phyloP scores from a whole-genome alignment of 2,113 vertebrate genomes.

The Sturnus vulgaris region DNA sequence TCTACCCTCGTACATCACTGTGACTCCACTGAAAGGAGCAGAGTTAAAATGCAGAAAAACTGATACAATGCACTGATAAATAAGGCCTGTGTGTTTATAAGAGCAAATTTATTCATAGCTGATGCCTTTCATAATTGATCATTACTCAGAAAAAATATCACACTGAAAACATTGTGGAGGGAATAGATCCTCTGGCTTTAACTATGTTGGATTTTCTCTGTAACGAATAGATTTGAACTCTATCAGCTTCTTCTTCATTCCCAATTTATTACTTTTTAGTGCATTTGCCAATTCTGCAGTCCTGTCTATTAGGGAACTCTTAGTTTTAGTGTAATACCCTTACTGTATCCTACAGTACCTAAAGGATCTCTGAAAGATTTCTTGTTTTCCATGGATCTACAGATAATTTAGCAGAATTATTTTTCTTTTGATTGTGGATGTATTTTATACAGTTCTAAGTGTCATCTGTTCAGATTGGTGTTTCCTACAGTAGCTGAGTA shows the following conservation, averaged over 20 bases:
- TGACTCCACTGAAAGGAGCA: background rate
- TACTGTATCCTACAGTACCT: background rate
- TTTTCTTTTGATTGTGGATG: background rate
- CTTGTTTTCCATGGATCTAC: background rate
- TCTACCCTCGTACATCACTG: accelerated
- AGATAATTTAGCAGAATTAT: background rate
- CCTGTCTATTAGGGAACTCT: background rate
- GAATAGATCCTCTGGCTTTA: background rate
- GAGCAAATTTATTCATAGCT: background rate
- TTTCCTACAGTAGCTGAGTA: background rate
- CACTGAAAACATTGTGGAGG: background rate
- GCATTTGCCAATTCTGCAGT: background rate
- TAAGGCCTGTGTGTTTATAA: background rate
- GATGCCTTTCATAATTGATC: background rate
- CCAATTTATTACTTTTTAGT: background rate
- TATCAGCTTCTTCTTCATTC: background rate
- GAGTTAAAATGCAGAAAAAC: background rate
- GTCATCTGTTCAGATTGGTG: background rate
- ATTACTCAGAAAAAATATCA: background rate
- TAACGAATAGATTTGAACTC: background rate
- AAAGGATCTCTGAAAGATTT: background rate
- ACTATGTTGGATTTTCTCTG: background rate
- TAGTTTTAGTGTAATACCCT: background rate
- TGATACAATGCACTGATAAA: background rate
- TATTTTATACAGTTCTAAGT: background rate